Conservation (phyloP, 2,113 vertebrate genomes). For the Triplophysa dalaica region DNA sequence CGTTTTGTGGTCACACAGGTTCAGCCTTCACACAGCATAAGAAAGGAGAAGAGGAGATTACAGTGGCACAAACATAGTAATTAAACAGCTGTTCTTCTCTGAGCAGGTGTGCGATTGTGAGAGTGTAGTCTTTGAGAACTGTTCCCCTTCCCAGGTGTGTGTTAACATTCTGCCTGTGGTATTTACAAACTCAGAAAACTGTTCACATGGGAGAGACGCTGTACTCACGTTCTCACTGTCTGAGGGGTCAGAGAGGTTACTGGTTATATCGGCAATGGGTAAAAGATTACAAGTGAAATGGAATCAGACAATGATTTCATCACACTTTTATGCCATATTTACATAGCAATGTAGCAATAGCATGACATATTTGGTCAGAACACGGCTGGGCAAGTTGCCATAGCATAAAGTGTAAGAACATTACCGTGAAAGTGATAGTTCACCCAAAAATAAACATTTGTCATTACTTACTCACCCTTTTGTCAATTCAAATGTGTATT, state of each 20-base stretch:
- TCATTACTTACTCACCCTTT: too few relatives aligned
- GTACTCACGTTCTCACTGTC: neutral
- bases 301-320: neutral
- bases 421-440: neutral
- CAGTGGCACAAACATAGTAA: conserved; percentile 33
- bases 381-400: neutral
- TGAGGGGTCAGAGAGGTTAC: neutral
- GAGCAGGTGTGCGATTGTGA: conserved; percentile 42
- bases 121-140: conserved; percentile 13
- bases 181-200: conserved; percentile 42
- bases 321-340: neutral
- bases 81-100: conserved; percentile 44
- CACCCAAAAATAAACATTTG: too few relatives aligned
- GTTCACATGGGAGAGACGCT: conserved; percentile 28
- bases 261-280: neutral
- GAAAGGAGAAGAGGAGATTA: conserved; percentile 6
- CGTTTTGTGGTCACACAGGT: conserved; percentile 25
- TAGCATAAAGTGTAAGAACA: neutral
- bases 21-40: conserved; percentile 8
- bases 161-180: conserved; percentile 34
- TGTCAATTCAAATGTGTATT: too few relatives aligned
- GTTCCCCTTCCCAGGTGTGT: conserved; percentile 42
- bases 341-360: neutral
- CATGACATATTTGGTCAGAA: neutral
- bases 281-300: neutral